These are phyloP conservation scores for Periophthalmus magnuspinnatus DNA, from an alignment of 2,797 vertebrate genomes.

Conservation along the genomic window DNA sequence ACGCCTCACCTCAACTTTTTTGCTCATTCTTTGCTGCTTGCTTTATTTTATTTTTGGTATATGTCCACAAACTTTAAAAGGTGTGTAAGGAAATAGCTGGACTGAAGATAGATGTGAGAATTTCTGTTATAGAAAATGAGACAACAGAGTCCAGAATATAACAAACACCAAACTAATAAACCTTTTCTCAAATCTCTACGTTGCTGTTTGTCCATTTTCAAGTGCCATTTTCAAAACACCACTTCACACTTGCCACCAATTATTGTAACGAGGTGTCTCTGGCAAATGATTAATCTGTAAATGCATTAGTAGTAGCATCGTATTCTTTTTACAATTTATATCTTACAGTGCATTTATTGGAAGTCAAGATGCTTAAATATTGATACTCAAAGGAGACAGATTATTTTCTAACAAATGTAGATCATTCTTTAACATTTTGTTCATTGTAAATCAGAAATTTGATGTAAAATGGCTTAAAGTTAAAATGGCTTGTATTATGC, in stretches of 20 bases:
- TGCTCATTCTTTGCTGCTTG: not conserved
- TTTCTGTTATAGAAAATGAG: not conserved
- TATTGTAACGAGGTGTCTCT: not conserved
- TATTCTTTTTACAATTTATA: too few relatives aligned
- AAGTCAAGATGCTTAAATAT: too few relatives aligned
- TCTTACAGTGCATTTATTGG: too few relatives aligned
- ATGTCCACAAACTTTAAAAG: constrained; percentile 14
- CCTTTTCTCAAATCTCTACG: not conserved
- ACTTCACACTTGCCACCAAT: not conserved
- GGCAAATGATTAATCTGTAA: not conserved
- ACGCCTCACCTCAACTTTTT: constrained; percentile 10
- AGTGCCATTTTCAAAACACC: not conserved
- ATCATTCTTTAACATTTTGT: too few relatives aligned
- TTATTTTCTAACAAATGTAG: too few relatives aligned
- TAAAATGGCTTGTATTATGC: too few relatives aligned
- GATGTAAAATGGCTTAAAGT: too few relatives aligned
- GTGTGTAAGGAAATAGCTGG: not conserved
- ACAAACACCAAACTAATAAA: not conserved
- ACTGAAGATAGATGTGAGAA: not conserved
- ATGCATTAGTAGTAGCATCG: too few relatives aligned
- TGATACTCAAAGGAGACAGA: too few relatives aligned
- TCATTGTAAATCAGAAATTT: too few relatives aligned
- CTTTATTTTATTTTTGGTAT: not conserved
- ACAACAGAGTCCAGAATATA: not conserved
- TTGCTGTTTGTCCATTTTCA: too few relatives aligned